Evolutionary conservation across 2,888 invertebrate genomes (phyloP).

Genomic region (Sycophila texana): DNA sequence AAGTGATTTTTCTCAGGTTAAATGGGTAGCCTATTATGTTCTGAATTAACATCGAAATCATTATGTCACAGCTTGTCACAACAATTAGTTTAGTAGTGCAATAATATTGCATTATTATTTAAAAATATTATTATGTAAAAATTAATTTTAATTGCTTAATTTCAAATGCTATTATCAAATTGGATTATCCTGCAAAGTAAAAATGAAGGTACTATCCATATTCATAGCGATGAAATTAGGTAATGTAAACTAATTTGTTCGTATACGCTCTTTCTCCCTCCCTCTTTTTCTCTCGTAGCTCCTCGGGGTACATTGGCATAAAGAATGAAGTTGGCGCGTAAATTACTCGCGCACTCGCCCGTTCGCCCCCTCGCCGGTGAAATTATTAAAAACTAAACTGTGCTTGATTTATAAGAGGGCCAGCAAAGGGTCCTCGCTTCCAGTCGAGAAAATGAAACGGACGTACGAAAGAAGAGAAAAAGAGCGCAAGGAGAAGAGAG

Average conservation of each 20-base stretch:
- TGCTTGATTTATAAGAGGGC: conserved; percentile 74
- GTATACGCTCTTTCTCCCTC: conserved; percentile 4
- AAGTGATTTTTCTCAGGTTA: too few species aligned
- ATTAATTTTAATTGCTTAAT: too few species aligned
- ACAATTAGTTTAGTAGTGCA: too few species aligned
- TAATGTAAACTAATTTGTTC: conserved; percentile 55
- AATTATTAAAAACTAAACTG: conserved; percentile 74
- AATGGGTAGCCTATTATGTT: too few species aligned
- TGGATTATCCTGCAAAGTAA: too few species aligned
- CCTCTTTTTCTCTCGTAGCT: conserved; percentile 3
- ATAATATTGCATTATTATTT: too few species aligned
- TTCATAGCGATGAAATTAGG: conserved; percentile 15
- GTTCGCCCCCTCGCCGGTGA: conserved; percentile 61
- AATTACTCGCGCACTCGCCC: conserved; percentile 64
- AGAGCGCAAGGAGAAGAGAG: conserved; percentile 9
- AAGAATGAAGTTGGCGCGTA: conserved; percentile 68
- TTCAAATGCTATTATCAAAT: too few species aligned
- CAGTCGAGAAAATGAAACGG: conserved; percentile 8
- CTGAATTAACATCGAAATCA: too few species aligned
- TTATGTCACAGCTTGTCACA: too few species aligned
- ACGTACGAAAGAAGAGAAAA: conserved; percentile 34
- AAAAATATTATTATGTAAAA: too few species aligned
- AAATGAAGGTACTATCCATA: too few species aligned
- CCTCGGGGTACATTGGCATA: conserved; percentile 54
- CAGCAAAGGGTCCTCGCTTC: conserved; percentile 53